These are phyloP conservation scores for Ochropleura plecta DNA, from an alignment of 2,888 invertebrate genomes.

Conservation along the genomic window DNA sequence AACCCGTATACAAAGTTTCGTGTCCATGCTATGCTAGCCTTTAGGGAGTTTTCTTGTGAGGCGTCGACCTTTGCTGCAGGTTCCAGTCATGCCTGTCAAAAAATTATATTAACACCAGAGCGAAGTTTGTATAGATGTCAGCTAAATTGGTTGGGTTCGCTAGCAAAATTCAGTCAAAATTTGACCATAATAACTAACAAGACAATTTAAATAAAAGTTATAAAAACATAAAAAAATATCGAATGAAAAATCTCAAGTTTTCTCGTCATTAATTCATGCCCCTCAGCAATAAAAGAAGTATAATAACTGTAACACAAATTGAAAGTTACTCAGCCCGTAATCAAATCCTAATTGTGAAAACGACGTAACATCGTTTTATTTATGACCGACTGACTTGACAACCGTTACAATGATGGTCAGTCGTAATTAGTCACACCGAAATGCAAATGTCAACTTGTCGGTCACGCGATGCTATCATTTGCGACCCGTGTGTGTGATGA, in stretches of 20 bases:
- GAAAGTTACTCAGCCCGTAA: conserved; percentile 18
- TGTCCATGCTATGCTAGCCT: no score
- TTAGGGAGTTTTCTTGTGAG: no score
- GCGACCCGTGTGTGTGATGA: conserved; percentile 52
- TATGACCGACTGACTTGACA: conserved; percentile 49
- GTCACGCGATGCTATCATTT: conserved; percentile 73
- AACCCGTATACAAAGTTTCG: no score
- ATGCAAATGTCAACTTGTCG: conserved; percentile 78
- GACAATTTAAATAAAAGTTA: no score
- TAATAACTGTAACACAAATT: conserved; percentile 25
- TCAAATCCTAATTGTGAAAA: conserved; percentile 37
- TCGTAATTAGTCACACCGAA: conserved; percentile 77
- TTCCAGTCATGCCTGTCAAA: no score
- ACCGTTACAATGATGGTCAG: conserved; percentile 72
- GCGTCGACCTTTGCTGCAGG: no score
- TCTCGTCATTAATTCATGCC: conserved; percentile 5
- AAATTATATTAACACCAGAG: no score
- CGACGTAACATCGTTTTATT: conserved; percentile 41
- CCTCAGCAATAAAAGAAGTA: conserved; percentile 23
- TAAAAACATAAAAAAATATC: background rate
- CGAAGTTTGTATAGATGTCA: no score
- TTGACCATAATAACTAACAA: no score
- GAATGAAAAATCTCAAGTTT: background rate
- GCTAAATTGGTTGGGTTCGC: no score
- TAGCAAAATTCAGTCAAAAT: no score